A percentile compares a stretch with the other conserved stretches of the same genome.
Evolutionary conservation across 1,140 invertebrate species (phyloP).

Genomic region (Cyclargus thomasi): DNA sequence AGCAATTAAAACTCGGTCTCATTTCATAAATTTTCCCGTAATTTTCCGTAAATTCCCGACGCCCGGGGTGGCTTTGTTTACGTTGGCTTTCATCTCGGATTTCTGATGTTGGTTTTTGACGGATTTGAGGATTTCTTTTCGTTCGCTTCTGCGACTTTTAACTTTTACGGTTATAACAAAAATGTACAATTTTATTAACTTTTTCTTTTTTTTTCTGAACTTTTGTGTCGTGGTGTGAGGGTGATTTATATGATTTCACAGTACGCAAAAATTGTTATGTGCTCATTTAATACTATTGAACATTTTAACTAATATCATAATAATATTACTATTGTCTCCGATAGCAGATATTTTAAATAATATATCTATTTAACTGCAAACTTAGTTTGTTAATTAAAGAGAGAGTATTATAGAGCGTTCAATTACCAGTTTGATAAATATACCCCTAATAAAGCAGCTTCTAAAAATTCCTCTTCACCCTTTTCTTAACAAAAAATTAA

Average conservation of each 20-base stretch:
- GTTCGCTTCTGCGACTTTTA: not conserved
- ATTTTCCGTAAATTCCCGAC: slow-evolving; percentile 34
- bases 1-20: slow-evolving; percentile 62
- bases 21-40: slow-evolving; percentile 48
- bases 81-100: slow-evolving; percentile 21
- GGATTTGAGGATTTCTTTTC: not conserved
- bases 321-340: too few species aligned
- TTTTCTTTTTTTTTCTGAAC: too few species aligned
- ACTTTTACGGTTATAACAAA: not conserved
- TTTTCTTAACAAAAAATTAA: not conserved
- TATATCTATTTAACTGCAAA: too few species aligned
- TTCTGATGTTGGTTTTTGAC: slow-evolving; percentile 15
- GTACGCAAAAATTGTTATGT: too few species aligned
- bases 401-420: too few species aligned
- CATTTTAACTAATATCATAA: too few species aligned
- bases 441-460: not conserved
- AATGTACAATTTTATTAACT: not conserved
- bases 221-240: not conserved
- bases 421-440: not conserved
- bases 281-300: too few species aligned
- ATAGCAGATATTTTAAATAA: too few species aligned
- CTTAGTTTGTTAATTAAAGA: too few species aligned
- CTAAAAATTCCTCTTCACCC: not conserved
- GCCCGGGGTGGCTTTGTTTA: slow-evolving; percentile 30
- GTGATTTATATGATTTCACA: too few species aligned